A percentile compares a stretch with the other conserved stretches of the same genome.
Evolutionary conservation across 2,797 vertebrate species (phyloP).

Genomic region (Mormyrops boulengeri): DNA sequence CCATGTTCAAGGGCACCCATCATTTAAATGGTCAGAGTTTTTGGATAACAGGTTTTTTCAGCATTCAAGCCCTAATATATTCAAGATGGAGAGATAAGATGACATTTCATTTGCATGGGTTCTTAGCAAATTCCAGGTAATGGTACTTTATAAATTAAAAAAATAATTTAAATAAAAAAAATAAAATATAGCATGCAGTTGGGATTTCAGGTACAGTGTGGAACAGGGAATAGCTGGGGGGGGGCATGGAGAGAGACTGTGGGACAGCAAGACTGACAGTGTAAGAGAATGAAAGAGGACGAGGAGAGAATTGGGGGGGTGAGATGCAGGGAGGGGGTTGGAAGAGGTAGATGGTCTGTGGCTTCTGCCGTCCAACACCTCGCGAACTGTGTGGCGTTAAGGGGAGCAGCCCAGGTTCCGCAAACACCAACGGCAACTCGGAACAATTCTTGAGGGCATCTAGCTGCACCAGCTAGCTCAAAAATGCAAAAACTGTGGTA

Average conservation of each 20-base stretch:
- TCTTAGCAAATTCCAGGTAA: not conserved
- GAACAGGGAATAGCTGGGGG: not conserved
- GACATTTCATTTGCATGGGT: not conserved
- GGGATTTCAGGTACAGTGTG: not conserved
- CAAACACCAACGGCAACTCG: not conserved
- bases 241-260: not conserved
- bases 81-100: not conserved
- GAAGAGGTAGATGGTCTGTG: not conserved
- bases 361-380: not conserved
- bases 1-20: not conserved
- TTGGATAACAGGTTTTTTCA: not conserved
- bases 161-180: not conserved
- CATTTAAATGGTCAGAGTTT: not conserved
- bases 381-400: not conserved
- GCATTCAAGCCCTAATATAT: not conserved
- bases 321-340: not conserved
- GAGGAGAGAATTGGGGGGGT: not conserved
- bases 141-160: not conserved
- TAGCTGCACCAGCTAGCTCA: not conserved
- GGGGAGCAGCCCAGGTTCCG: not conserved
- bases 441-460: not conserved
- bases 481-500: not conserved
- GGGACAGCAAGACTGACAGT: not conserved
- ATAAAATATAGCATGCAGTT: not conserved
- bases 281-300: not conserved